phyloP scores from a whole-genome alignment of 1,140 invertebrate species.

The Triops cancriformis region DNA sequence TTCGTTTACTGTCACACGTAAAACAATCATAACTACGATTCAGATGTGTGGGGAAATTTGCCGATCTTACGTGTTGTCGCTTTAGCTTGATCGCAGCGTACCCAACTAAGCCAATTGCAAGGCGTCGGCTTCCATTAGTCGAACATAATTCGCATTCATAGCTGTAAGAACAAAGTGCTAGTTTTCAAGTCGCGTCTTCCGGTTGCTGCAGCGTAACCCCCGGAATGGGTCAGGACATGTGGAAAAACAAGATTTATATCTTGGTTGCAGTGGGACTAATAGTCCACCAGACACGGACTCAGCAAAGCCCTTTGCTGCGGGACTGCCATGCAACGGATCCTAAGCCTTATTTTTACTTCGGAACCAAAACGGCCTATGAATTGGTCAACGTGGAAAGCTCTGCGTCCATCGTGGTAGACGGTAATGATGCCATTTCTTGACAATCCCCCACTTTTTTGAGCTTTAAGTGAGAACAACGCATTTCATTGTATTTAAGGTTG shows the following conservation, averaged over 20 bases:
- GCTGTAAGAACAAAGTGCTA: too few relatives aligned
- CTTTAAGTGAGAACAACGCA: not conserved
- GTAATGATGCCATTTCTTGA: not conserved
- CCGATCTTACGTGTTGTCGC: too few relatives aligned
- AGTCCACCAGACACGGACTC: not conserved
- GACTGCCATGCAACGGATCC: constrained; percentile 50
- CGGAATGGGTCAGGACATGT: not conserved
- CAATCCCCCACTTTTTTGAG: not conserved
- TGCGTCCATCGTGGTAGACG: constrained; percentile 17
- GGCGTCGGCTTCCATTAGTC: too few relatives aligned
- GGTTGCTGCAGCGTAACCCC: not conserved
- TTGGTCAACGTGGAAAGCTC: constrained; percentile 42
- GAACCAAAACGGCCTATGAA: constrained; percentile 55
- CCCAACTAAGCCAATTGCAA: too few relatives aligned
- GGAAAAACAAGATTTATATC: not conserved
- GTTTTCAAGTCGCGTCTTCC: not conserved
- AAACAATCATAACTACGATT: too few relatives aligned
- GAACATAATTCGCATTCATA: too few relatives aligned
- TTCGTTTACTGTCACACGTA: not conserved
- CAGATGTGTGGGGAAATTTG: too few relatives aligned
- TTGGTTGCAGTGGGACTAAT: not conserved
- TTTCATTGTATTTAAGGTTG: constrained; percentile 42
- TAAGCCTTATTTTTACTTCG: constrained; percentile 51
- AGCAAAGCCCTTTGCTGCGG: constrained; percentile 32
- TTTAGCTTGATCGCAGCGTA: too few relatives aligned